Percentiles rank a stretch among this genome's conserved stretches.
These are phyloP conservation scores for Tapirus indicus DNA, from an alignment of 2,797 vertebrate genomes.

Conservation along the genomic window DNA sequence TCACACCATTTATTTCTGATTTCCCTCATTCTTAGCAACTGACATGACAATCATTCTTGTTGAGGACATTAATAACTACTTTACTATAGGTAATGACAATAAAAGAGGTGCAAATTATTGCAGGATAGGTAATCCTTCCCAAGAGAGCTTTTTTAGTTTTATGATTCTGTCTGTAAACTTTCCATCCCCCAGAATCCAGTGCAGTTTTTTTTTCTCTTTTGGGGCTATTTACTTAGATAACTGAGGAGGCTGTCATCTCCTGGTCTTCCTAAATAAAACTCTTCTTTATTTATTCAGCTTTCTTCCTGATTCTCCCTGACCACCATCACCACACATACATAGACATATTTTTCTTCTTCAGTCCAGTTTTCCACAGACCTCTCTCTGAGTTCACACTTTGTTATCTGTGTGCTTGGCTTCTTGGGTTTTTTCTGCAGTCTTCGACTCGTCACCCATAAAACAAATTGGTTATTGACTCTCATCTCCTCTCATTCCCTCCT, in stretches of 20 bases:
- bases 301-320: not conserved
- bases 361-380: not conserved
- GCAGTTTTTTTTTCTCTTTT: not conserved
- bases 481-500: not conserved
- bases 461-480: not conserved
- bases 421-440: not conserved
- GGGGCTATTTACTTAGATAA: not conserved
- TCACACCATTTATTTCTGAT: constrained; percentile 20
- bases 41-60: constrained; percentile 35
- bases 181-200: not conserved
- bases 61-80: constrained; percentile 50
- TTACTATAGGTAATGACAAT: constrained; percentile 16
- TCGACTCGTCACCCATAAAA: not conserved
- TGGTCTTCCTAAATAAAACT: constrained; percentile 26
- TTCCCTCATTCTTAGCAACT: constrained; percentile 29
- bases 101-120: constrained; percentile 22
- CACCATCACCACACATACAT: too few relatives aligned
- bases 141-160: not conserved
- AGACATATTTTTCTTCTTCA: not conserved
- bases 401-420: not conserved
- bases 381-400: not conserved
- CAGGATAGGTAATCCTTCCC: not conserved
- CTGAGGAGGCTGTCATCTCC: not conserved
- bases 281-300: not conserved
- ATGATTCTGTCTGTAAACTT: not conserved